Base-by-base conservation (phyloP, 1,140 invertebrate species). In the Drosophila sp. region DNA sequence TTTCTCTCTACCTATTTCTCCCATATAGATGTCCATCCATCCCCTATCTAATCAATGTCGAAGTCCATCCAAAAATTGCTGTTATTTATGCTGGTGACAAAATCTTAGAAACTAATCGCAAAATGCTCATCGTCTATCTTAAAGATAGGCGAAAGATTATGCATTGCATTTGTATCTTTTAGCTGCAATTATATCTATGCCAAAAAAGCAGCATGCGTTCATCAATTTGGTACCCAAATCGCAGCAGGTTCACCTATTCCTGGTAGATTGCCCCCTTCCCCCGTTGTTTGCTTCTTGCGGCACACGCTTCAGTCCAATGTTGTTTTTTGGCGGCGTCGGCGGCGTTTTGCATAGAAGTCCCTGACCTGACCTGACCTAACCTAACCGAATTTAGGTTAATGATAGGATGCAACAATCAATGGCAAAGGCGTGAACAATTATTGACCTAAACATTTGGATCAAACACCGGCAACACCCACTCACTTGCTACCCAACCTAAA, bases 391-490 rank as follows among this genome's bases (percentile, higher is more conserved):
- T 17, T 10, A 50, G 8, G 8, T 38, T 38, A 38, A 38, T 38
- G 35, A 38, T 38, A 38, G 35, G 35, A 38, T 38, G 4, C 17
- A 17, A 17, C 17, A 17, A 17, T 17, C 17, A 17, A 17, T 17
- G 17, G 72, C 84, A 47, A 50, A 87, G 83, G 83, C 83, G 83
- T 87, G 83, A 87, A 87, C 84, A 87, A 87, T 87, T 87, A 89
- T 77, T 50, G 30, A 47, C 66, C 83, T 41, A 87, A 87, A 86
- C 83, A 86, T 87, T 86, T 79, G 79, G 72, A 66, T 82, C 83
- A 87, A 86, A 87, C 71, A 86, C 23, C 57, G 71, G 75, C 38
- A 23, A 87, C 83, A 66, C 75, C 80, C 38, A 40, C 30, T 17
- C 44, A 35, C 4, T 8, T 35, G 33, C 33, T 17, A 17, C 8